A percentile compares a stretch with the other conserved stretches of the same genome.
Conservation (phyloP, 2,797 vertebrate genomes). For the Channallabes apus region DNA sequence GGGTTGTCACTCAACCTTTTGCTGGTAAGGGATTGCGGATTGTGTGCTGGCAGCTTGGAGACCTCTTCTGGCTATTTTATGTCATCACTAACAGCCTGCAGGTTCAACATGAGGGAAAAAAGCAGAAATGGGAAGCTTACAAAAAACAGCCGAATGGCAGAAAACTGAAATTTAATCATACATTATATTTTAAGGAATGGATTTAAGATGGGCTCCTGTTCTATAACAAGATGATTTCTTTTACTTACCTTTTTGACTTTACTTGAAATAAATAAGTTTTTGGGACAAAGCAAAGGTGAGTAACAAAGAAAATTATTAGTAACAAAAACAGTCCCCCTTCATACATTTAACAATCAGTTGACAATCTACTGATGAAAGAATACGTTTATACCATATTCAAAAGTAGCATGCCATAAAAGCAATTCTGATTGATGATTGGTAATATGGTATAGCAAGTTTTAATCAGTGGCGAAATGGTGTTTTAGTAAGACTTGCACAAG, state of each 20-base stretch:
- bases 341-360: neutral
- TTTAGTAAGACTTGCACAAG: too few species aligned
- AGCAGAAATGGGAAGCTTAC: neutral
- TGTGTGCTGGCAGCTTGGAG: neutral
- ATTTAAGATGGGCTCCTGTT: neutral
- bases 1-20: neutral
- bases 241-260: neutral
- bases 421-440: neutral
- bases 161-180: neutral
- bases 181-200: neutral
- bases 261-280: neutral
- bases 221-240: neutral
- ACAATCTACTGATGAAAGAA: neutral
- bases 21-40: neutral
- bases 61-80: conserved; percentile 23
- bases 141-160: neutral
- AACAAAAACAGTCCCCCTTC: too few species aligned
- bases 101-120: neutral
- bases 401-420: neutral
- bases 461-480: too few species aligned
- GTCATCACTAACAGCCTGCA: neutral
- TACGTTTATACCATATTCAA: neutral
- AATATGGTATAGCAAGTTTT: neutral
- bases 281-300: neutral
- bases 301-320: neutral